Evolutionary conservation across 2,113 vertebrate genomes (phyloP).

Genomic region (Psettodes erumei): DNA sequence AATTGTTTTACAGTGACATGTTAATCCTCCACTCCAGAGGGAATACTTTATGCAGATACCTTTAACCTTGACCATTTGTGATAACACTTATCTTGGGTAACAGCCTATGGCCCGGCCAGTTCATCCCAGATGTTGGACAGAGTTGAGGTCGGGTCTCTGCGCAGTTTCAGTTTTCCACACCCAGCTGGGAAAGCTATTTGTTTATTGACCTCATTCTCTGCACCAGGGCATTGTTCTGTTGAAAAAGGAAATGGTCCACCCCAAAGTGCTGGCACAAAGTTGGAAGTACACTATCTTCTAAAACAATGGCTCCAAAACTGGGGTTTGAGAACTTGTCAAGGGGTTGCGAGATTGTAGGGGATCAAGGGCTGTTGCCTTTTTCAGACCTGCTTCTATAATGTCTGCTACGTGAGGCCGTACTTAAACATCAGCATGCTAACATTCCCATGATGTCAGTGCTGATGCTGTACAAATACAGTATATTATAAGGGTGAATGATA

Average conservation of each 20-base stretch:
- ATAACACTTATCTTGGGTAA: no score
- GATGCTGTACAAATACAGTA: no score
- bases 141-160: not conserved
- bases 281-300: conserved; percentile 1
- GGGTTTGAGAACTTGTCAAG: not conserved
- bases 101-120: no score
- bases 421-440: not conserved
- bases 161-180: not conserved
- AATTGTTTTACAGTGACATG: not conserved
- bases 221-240: conserved; percentile 22
- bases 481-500: no score
- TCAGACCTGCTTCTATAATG: not conserved
- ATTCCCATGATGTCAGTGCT: not conserved
- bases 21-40: not conserved
- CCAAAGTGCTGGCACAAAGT: conserved; percentile 21
- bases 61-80: no score
- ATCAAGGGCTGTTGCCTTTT: not conserved
- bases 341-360: not conserved
- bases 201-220: not conserved
- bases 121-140: not conserved
- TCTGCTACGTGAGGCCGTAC: not conserved
- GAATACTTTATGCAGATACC: no score
- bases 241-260: conserved; percentile 8
- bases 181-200: not conserved
- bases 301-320: not conserved